phyloP scores from a whole-genome alignment of 1,140 invertebrate species.

The Liolophura sinensis region DNA sequence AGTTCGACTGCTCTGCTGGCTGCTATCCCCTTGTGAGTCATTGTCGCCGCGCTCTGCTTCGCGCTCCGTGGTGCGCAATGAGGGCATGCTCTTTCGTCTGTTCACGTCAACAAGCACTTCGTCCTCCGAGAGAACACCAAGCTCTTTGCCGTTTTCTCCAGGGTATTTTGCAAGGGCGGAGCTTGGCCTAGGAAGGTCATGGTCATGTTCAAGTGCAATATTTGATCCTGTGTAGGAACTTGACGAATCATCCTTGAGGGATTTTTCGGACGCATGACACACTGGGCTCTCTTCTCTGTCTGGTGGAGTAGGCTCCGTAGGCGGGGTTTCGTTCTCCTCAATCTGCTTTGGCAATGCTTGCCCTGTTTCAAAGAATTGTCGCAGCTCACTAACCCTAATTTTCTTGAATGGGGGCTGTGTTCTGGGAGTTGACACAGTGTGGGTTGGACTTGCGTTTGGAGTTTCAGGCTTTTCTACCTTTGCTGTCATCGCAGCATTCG shows the following conservation, averaged over 20 bases:
- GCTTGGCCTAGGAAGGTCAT: slow-evolving; percentile 21
- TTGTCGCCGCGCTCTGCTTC: slow-evolving; percentile 21
- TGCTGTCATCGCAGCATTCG: too few species aligned
- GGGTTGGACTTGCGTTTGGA: background rate
- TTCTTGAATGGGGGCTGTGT: slow-evolving; percentile 48
- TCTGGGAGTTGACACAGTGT: slow-evolving; percentile 15
- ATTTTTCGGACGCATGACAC: slow-evolving; percentile 10
- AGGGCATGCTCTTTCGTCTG: slow-evolving; percentile 35
- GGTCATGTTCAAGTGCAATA: slow-evolving; percentile 17
- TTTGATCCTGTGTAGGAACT: slow-evolving; percentile 22
- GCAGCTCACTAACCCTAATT: slow-evolving; percentile 42
- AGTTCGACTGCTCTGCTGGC: slow-evolving; percentile 37
- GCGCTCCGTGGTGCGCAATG: slow-evolving; percentile 14
- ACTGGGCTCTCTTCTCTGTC: slow-evolving; percentile 14
- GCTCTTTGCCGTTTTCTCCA: slow-evolving; percentile 18
- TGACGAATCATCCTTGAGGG: slow-evolving; percentile 21
- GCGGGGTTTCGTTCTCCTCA: slow-evolving; percentile 18
- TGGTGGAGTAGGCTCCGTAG: slow-evolving; percentile 19
- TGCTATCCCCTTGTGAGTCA: slow-evolving; percentile 32
- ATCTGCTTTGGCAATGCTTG: slow-evolving; percentile 32
- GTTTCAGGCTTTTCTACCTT: too few species aligned
- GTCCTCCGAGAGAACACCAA: slow-evolving; percentile 18
- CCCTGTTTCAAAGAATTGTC: slow-evolving; percentile 41
- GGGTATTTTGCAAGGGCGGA: slow-evolving; percentile 30
- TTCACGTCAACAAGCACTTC: slow-evolving; percentile 10